Evolutionary conservation across 2,797 vertebrate genomes (phyloP).

Genomic region (Otolemur crassicaudatus): DNA sequence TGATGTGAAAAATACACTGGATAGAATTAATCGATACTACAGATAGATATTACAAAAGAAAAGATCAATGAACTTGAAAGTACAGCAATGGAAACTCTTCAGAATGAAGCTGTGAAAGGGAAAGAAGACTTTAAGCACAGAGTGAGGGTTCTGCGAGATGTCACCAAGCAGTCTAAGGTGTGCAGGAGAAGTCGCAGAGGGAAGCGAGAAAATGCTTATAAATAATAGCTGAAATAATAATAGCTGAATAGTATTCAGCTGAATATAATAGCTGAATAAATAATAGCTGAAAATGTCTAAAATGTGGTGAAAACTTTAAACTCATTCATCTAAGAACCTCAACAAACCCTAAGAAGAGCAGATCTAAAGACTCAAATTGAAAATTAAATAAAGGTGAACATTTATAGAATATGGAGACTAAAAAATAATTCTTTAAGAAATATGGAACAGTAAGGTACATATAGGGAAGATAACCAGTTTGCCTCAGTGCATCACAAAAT

Average conservation of each 20-base stretch:
- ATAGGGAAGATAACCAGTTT: neutral
- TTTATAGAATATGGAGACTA: neutral
- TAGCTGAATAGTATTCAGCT: neutral
- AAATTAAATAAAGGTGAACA: neutral
- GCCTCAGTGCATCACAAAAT: neutral
- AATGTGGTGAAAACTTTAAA: constrained; percentile 25
- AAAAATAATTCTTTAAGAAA: constrained; percentile 5
- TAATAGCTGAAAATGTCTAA: neutral
- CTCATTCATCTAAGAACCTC: neutral
- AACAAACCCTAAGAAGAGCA: neutral
- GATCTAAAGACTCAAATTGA: neutral
- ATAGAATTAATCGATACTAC: neutral
- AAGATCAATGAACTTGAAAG: neutral
- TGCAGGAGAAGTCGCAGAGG: neutral
- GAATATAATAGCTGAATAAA: neutral
- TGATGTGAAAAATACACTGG: neutral
- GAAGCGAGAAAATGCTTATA: neutral
- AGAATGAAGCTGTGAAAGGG: constrained; percentile 23
- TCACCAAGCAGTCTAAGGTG: neutral
- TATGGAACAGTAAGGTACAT: neutral
- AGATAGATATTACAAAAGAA: neutral
- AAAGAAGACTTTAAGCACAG: neutral
- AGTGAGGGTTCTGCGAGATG: neutral
- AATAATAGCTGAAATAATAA: constrained; percentile 10
- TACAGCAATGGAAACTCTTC: neutral